Conservation (phyloP, 2,888 invertebrate genomes). For the Carpatolechia fugitivella region DNA sequence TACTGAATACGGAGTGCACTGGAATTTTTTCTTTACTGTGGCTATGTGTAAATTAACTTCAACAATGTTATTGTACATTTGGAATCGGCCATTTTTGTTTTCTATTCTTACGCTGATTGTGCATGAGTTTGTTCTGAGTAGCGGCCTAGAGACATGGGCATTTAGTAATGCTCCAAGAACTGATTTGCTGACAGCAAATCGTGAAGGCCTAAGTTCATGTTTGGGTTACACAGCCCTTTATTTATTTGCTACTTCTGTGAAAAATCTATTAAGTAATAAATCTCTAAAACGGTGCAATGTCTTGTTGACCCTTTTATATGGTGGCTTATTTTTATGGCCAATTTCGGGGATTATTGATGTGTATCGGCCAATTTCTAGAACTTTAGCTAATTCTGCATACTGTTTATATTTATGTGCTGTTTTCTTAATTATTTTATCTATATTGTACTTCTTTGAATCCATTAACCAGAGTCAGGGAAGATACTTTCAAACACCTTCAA, state of each 20-base stretch:
- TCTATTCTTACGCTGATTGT: slow-evolving; percentile 76
- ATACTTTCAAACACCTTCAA: slow-evolving; percentile 64
- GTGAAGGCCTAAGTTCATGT: slow-evolving; percentile 93
- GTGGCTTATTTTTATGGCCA: slow-evolving; percentile 55
- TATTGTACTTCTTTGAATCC: slow-evolving; percentile 79
- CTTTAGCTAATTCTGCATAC: slow-evolving; percentile 91
- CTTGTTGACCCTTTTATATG: slow-evolving; percentile 31
- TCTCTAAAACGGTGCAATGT: slow-evolving; percentile 36
- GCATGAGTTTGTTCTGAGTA: slow-evolving; percentile 83
- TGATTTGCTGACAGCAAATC: slow-evolving; percentile 88
- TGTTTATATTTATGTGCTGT: slow-evolving; percentile 86
- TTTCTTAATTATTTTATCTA: slow-evolving; percentile 74
- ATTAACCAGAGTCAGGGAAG: slow-evolving; percentile 47
- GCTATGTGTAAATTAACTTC: slow-evolving; percentile 89
- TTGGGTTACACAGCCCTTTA: slow-evolving; percentile 92
- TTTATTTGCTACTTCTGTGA: slow-evolving; percentile 84
- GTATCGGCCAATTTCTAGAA: slow-evolving; percentile 84
- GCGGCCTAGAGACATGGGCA: slow-evolving; percentile 85
- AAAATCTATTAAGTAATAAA: slow-evolving; percentile 69
- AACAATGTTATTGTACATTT: slow-evolving; percentile 77
- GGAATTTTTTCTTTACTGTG: slow-evolving; percentile 98
- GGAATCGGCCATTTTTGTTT: slow-evolving; percentile 74
- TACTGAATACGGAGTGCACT: slow-evolving; percentile 97
- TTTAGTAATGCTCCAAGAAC: slow-evolving; percentile 78
- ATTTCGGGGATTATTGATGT: slow-evolving; percentile 67